Conservation (phyloP, 2,888 invertebrate species). For the Meta bourneti region DNA sequence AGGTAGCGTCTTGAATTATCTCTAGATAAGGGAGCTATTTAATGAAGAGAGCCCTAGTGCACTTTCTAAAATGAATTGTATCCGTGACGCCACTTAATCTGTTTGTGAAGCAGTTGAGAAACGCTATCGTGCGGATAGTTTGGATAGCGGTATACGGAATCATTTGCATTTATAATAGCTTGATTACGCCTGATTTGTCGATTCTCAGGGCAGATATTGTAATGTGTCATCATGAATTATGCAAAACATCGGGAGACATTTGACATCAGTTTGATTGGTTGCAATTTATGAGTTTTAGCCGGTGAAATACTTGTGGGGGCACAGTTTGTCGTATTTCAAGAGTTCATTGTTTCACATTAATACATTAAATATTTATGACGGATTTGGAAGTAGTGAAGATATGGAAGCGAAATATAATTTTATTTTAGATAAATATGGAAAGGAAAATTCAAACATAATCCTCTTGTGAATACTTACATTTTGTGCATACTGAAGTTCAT, state of each 20-base stretch:
- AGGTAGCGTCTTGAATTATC: background rate
- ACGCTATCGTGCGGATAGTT: conserved; percentile 11
- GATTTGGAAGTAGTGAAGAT: no score
- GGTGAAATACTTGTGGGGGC: background rate
- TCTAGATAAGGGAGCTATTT: background rate
- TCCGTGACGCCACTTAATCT: conserved; percentile 10
- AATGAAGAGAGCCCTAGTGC: background rate
- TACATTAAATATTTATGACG: no score
- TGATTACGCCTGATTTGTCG: conserved; percentile 26
- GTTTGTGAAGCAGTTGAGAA: conserved; percentile 28
- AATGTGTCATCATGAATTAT: background rate
- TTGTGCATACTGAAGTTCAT: no score
- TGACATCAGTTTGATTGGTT: background rate
- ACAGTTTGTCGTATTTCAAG: no score
- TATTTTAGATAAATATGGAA: no score
- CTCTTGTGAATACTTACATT: no score
- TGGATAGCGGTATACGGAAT: conserved; percentile 3
- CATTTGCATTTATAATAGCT: conserved; percentile 39
- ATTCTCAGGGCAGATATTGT: background rate
- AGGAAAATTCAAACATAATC: no score
- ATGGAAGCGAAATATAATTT: no score
- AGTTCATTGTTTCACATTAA: no score
- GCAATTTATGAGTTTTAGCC: background rate
- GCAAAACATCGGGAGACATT: background rate
- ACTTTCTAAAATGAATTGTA: conserved; percentile 9